Percentiles rank a stretch among this genome's conserved stretches.
Evolutionary conservation across 2,888 invertebrate species (phyloP).

Genomic region (Apamea anceps): DNA sequence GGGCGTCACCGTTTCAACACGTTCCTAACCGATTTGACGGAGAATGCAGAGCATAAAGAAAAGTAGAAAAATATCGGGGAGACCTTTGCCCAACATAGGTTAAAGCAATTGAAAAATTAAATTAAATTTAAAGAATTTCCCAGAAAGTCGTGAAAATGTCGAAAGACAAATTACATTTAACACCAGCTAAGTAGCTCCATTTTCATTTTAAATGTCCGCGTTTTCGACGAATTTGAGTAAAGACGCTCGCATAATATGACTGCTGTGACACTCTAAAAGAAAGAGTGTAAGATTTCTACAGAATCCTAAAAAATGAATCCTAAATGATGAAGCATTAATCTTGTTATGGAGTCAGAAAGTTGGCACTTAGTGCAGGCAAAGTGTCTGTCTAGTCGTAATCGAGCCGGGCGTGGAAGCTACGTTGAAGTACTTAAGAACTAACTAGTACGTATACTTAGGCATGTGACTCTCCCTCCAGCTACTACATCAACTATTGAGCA

Average conservation of each 20-base stretch:
- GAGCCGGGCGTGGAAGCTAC: constrained; percentile 21
- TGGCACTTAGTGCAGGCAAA: constrained; percentile 35
- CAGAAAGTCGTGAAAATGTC: no score
- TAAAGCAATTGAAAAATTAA: neutral
- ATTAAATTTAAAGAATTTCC: neutral
- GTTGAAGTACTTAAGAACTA: constrained; percentile 31
- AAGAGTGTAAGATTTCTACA: neutral
- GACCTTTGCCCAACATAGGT: neutral
- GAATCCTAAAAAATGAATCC: neutral
- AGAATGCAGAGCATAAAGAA: neutral
- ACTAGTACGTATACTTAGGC: constrained; percentile 24
- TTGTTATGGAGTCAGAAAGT: constrained; percentile 40
- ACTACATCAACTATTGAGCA: neutral
- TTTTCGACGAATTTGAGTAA: neutral
- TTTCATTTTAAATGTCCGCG: neutral
- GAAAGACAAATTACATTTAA: neutral
- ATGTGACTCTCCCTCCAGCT: neutral
- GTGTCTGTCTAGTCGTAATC: constrained; percentile 45
- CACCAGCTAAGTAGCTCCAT: neutral
- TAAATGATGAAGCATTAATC: constrained; percentile 32
- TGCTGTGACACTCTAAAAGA: constrained; percentile 11
- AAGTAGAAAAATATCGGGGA: neutral
- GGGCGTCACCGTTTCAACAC: neutral
- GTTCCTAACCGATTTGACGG: neutral
- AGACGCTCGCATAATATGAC: neutral